Evolutionary conservation across 2,797 vertebrate species (phyloP).

Genomic region (Carcharodon carcharias): DNA sequence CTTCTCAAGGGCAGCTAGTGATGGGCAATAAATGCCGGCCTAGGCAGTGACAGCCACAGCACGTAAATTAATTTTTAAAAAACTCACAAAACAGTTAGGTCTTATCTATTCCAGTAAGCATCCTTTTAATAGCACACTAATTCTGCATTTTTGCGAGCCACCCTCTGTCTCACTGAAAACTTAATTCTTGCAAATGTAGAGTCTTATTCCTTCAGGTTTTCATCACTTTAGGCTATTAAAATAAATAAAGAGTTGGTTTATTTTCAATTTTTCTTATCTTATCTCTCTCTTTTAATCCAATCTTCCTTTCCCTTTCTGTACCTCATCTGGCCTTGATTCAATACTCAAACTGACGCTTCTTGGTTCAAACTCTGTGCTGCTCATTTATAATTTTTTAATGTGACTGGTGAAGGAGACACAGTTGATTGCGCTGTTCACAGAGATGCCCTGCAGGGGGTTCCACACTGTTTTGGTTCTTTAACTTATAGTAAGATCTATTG

Average conservation of each 20-base stretch:
- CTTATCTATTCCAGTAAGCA: background rate
- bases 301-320: background rate
- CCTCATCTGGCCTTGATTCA: background rate
- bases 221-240: background rate
- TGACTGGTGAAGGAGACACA: background rate
- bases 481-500: background rate
- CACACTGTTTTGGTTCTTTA: background rate
- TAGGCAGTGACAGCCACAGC: no score
- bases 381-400: background rate
- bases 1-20: no score
- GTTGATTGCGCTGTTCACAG: background rate
- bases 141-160: background rate
- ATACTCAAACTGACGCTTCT: background rate
- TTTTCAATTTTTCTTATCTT: background rate
- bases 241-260: background rate
- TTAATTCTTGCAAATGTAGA: background rate
- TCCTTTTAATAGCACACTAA: no score
- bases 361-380: background rate
- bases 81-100: background rate
- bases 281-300: background rate
- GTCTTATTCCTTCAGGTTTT: background rate
- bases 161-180: background rate
- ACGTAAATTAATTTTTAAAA: no score
- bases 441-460: background rate
- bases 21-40: no score